Base-by-base conservation (phyloP, 1,140 invertebrate genomes). In the Drosophila micromelanica region DNA sequence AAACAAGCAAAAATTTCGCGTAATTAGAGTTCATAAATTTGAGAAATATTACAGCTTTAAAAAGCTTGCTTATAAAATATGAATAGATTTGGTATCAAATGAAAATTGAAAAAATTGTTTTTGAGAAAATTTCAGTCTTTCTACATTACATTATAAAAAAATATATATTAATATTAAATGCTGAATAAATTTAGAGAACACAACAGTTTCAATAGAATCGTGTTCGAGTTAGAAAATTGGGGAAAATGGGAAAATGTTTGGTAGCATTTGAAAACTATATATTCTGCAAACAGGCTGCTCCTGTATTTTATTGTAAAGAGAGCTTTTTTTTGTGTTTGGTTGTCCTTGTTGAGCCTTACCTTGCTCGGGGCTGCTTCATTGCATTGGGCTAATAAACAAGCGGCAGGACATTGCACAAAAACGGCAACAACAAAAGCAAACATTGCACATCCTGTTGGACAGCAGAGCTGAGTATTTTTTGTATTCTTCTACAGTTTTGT, bases 351-450 rank as follows among this genome's bases (percentile, higher is more conserved):
- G 27, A 57, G 48, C 20, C 54, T 67, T 60, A 82, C 76, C 76
- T 84, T 84, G 71, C 67, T 67, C 61, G 67, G 61, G 73, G 70
- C 38, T 68, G 78, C 70, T 74, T 74, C 82, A 85, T 86, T 85
- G 85, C 82, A 71, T 78, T 78, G 56, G 56, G 63, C 70, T 68
- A 73, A 73, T 73, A 73, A 73, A 73, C 70, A 60, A 73, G 49
- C 63, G 48, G 4, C 51, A 55, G 61, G 46, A 63, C 46, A 49
- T 46, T 43, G 63, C 40, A 56, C 62, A 79, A 86, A 80, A 84
- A 82, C 70, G 64, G 63, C 48, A 57, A 57, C 51, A 56, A 65
- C 37, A 59, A 65, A 51, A 38, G 35, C 69, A 72, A 64, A 72
- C 62, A 57, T 72, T 80, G 77, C 82, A 87, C 74, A 85, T 85